phyloP scores from a whole-genome alignment of 2,113 vertebrate genomes.

The Hemiprocne comata region DNA sequence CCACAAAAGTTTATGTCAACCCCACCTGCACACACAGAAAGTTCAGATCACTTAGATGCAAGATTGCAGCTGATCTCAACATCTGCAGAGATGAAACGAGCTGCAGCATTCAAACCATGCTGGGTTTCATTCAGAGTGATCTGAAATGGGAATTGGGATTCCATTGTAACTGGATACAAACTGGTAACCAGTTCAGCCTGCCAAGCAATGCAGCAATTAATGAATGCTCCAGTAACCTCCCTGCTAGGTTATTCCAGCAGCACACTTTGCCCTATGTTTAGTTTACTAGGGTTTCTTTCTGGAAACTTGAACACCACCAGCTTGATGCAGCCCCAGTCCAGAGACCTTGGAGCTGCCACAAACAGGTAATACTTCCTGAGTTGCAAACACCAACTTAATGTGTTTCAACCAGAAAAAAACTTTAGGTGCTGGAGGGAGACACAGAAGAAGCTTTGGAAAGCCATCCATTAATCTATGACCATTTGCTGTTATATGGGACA shows the following conservation, averaged over 20 bases:
- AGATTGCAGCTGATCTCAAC: slow-evolving; percentile 14
- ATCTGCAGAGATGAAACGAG: slow-evolving; percentile 37
- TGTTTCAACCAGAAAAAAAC: background rate
- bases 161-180: slow-evolving; percentile 15
- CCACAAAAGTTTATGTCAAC: background rate
- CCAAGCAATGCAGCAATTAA: background rate
- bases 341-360: background rate
- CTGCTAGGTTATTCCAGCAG: background rate
- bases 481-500: background rate
- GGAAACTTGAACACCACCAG: background rate
- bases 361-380: background rate
- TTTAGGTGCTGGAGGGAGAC: background rate
- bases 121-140: background rate
- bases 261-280: background rate
- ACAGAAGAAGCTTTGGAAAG: background rate
- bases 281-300: background rate
- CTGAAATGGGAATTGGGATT: background rate
- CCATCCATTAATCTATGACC: background rate
- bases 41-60: slow-evolving; percentile 15
- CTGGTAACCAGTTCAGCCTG: slow-evolving; percentile 43
- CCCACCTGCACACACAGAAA: background rate
- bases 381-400: background rate
- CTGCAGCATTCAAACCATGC: slow-evolving; percentile 21
- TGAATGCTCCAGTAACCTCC: background rate
- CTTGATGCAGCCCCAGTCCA: background rate